Evolutionary conservation across 2,113 vertebrate genomes (phyloP).

Genomic region (Pelecanoides urinatrix): DNA sequence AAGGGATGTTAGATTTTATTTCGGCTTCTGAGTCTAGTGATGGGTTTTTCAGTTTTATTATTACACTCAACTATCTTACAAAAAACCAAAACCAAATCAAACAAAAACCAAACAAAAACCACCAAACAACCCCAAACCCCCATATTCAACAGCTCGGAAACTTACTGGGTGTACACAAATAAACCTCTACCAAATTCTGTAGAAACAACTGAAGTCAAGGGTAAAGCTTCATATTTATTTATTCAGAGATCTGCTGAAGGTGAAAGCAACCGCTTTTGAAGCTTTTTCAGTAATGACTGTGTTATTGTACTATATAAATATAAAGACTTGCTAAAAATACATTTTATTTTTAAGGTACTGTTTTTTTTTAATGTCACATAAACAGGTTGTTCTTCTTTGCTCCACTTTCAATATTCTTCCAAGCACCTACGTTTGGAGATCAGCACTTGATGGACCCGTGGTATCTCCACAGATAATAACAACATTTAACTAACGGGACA

Average conservation of each 20-base stretch:
- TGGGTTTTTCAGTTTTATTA: background rate
- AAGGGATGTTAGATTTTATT: background rate
- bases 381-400: background rate
- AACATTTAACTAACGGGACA: background rate
- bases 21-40: background rate
- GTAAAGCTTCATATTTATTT: background rate
- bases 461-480: background rate
- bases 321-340: background rate
- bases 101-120: background rate
- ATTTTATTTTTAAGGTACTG: background rate
- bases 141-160: background rate
- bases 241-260: background rate
- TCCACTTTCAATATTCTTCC: background rate
- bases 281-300: background rate
- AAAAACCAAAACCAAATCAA: background rate
- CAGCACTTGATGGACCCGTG: background rate
- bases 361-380: accelerated
- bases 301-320: accelerated
- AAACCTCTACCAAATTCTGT: background rate
- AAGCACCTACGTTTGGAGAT: background rate
- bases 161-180: background rate
- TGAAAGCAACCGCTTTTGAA: background rate
- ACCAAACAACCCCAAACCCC: too few species aligned
- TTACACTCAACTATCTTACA: background rate
- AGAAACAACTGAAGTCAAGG: background rate